These are phyloP conservation scores for Tricholaema leucomelas DNA, from an alignment of 2,113 vertebrate species.

Conservation along the genomic window DNA sequence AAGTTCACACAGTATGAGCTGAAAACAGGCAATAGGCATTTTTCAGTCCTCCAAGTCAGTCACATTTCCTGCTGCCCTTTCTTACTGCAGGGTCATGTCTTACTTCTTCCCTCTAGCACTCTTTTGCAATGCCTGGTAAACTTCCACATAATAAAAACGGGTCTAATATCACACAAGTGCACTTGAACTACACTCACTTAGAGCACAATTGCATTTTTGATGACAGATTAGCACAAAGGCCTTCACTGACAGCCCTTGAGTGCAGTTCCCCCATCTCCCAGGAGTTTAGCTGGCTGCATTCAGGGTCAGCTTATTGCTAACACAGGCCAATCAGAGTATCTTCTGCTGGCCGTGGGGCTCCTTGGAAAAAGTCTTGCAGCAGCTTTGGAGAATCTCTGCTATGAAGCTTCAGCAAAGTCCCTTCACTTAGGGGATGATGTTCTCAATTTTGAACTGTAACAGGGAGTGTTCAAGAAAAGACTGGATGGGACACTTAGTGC, in stretches of 20 bases:
- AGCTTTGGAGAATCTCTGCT: background rate
- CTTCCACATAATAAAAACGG: background rate
- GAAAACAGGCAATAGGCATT: background rate
- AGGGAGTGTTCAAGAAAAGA: no score
- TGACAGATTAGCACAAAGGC: background rate
- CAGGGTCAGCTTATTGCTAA: background rate
- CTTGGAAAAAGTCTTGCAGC: background rate
- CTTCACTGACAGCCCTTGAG: background rate
- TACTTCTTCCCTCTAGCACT: background rate
- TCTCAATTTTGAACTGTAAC: background rate
- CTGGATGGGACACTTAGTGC: no score
- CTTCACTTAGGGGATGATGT: background rate
- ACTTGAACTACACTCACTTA: background rate
- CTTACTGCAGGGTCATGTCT: background rate
- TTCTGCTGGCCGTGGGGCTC: background rate
- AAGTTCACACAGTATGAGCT: background rate
- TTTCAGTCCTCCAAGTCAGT: background rate
- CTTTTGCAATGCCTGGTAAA: background rate
- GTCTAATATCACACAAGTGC: background rate
- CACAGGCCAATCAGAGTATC: background rate
- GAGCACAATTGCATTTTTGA: background rate
- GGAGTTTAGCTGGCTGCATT: background rate
- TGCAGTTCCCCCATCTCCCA: background rate
- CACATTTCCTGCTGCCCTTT: background rate
- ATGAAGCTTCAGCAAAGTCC: background rate